Base-by-base conservation (phyloP, 64 coral and sea anemone genomes). In the Anthopleura sola region DNA sequence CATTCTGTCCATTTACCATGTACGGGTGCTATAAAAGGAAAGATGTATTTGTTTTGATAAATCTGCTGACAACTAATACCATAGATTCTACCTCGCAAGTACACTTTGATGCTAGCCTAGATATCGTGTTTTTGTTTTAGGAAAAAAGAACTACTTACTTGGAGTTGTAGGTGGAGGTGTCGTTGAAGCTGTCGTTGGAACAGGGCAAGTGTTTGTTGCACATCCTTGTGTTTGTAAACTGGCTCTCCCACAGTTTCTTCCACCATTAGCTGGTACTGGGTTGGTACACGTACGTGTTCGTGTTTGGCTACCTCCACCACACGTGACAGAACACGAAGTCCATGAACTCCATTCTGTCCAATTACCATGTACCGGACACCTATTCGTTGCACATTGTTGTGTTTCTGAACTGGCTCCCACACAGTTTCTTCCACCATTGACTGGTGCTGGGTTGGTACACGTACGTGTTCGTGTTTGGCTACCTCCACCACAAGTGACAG, bases 401-500 rank as follows among this genome's bases (percentile, higher is more conserved):
- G 86, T 78, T 18, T 88, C 75, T 17, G 20, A 17, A 39, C 23
- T 19, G 5, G 3, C 17, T 17, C 90, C 85, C 0, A 3, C 44
- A 20, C 85, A 92, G 0, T 37, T 51, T 11, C 0, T 31, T 0
- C 90, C 85, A 34, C 62, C 66, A 36, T 64, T 76, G 1, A 11
- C 33, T 24, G 90, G 78, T 26, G 68, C 3, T 32, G 90, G 90
- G 12, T 91, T 82, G 26, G 19, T 75, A 56, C 85, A 91, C 0
- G 38, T 38, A 55, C 90, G 62, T 71, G 2, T 82, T 13, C 85
- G 80, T 19, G 62, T 37, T 44, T 74, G 84, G 49, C 49, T 37
- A 5, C 90, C 90, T 60, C 75, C 56, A 31, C 83, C 90, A 51
- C 90, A 91, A 0, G 84, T 51, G 17, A 85, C 71, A 31, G 39